These are phyloP conservation scores for Emmelina monodactyla DNA, from an alignment of 2,888 invertebrate genomes.

Conservation along the genomic window DNA sequence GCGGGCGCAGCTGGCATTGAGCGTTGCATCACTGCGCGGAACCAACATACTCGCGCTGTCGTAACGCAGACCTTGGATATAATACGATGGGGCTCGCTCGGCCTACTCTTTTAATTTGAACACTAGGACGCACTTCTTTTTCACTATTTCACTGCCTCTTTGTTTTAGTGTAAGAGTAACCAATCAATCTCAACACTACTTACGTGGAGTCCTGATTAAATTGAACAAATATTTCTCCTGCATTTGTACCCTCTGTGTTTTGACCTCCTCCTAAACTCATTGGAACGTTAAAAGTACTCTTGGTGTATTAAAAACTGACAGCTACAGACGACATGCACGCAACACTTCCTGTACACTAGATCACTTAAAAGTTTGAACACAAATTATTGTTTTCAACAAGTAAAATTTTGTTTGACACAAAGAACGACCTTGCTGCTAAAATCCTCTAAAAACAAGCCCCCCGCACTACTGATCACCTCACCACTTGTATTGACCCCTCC, in stretches of 20 bases:
- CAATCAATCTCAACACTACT: no score
- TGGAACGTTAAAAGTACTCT: constrained; percentile 67
- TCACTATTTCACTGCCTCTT: no score
- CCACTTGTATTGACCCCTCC: no score
- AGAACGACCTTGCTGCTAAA: constrained; percentile 71
- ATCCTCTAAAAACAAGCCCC: constrained; percentile 64
- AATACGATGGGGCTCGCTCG: no score
- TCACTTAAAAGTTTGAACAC: neutral
- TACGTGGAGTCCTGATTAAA: constrained; percentile 99
- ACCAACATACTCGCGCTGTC: neutral
- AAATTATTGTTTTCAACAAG: constrained; percentile 1
- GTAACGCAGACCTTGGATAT: neutral
- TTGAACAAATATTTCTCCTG: constrained; percentile 91
- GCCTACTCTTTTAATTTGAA: no score
- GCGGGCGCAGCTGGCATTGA: neutral
- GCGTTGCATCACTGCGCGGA: neutral
- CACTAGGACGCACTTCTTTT: no score
- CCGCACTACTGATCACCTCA: no score
- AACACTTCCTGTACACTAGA: constrained; percentile 16
- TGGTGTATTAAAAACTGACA: constrained; percentile 36
- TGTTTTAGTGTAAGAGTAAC: no score
- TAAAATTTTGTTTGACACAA: constrained; percentile 58
- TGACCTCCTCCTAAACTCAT: constrained; percentile 83
- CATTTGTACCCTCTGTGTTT: constrained; percentile 77
- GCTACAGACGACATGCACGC: constrained; percentile 41